Conservation (phyloP, 2,797 vertebrate genomes). For the Scarus forsteni region DNA sequence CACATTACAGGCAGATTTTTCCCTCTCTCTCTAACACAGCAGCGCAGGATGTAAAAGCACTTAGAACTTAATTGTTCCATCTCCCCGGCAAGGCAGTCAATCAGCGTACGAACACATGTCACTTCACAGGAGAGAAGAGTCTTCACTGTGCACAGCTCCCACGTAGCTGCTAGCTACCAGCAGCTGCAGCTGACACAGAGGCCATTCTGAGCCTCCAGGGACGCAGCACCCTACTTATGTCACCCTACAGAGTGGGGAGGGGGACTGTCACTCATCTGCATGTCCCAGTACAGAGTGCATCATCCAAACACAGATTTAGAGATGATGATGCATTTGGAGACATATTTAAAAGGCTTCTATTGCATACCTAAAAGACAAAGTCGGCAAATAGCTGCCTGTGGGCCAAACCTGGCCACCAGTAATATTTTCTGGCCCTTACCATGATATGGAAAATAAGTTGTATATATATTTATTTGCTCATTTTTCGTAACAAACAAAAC, state of each 20-base stretch:
- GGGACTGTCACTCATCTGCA: conserved; percentile 11
- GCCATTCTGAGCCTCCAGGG: conserved; percentile 49
- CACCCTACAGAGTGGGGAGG: conserved; percentile 16
- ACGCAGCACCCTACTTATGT: conserved; percentile 54
- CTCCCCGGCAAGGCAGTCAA: conserved; percentile 23
- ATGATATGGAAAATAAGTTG: no score
- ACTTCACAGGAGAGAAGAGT: conserved; percentile 30
- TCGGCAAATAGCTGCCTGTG: conserved; percentile 1
- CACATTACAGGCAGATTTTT: conserved; percentile 28
- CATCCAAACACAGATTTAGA: conserved; percentile 6
- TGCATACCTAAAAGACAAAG: neutral
- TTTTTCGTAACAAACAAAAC: no score
- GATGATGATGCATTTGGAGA: neutral
- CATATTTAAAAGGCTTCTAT: neutral
- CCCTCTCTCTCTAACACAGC: conserved; percentile 9
- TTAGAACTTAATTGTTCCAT: conserved; percentile 34
- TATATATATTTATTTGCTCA: no score
- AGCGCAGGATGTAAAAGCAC: conserved; percentile 35
- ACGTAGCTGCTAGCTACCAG: conserved; percentile 39
- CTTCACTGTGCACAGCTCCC: conserved; percentile 19
- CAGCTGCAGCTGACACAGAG: conserved; percentile 69
- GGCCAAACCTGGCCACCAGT: neutral
- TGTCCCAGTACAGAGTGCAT: conserved; percentile 30
- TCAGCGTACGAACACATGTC: conserved; percentile 26
- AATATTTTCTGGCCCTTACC: no score